Evolutionary conservation across 2,797 vertebrate species (phyloP).

Genomic region (Scolopax rusticola): DNA sequence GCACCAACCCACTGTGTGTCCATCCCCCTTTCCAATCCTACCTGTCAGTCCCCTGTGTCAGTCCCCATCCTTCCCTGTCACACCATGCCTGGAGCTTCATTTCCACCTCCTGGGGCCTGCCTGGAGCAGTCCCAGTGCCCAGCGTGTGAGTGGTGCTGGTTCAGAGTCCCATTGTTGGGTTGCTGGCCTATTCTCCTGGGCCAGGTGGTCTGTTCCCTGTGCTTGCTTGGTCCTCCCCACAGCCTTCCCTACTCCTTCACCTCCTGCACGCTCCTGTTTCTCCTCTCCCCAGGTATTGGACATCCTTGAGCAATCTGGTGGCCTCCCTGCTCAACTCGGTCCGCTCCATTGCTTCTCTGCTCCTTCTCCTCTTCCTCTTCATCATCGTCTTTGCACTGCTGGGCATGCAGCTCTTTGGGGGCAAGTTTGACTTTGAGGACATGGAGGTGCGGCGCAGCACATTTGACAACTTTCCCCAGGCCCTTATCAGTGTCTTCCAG

Average conservation of each 20-base stretch:
- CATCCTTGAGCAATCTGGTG: constrained; percentile 93
- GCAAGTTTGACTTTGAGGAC: constrained; percentile 93
- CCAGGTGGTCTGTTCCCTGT: not conserved
- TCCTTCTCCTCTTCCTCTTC: constrained; percentile 97
- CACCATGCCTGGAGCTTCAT: not conserved
- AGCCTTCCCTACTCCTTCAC: not conserved
- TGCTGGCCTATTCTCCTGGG: not conserved
- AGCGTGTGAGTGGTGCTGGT: not conserved
- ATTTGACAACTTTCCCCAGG: constrained; percentile 97
- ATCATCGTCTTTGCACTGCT: constrained; percentile 95
- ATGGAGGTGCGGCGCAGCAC: constrained; percentile 88
- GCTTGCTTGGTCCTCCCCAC: not conserved
- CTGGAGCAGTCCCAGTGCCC: not conserved
- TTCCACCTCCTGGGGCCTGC: not conserved
- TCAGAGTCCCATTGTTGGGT: not conserved
- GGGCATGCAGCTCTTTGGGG: constrained; percentile 99
- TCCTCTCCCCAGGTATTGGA: constrained; percentile 89
- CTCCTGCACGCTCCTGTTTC: not conserved
- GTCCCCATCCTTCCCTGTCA: not conserved
- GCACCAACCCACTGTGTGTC: not conserved
- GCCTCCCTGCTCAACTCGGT: constrained; percentile 96
- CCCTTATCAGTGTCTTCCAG: constrained; percentile 98
- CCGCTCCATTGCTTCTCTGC: constrained; percentile 94
- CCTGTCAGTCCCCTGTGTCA: not conserved
- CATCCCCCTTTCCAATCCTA: not conserved